A percentile compares a stretch with the other conserved stretches of the same genome.
Evolutionary conservation across 2,797 vertebrate species (phyloP).

Genomic region (Paguma larvata): DNA sequence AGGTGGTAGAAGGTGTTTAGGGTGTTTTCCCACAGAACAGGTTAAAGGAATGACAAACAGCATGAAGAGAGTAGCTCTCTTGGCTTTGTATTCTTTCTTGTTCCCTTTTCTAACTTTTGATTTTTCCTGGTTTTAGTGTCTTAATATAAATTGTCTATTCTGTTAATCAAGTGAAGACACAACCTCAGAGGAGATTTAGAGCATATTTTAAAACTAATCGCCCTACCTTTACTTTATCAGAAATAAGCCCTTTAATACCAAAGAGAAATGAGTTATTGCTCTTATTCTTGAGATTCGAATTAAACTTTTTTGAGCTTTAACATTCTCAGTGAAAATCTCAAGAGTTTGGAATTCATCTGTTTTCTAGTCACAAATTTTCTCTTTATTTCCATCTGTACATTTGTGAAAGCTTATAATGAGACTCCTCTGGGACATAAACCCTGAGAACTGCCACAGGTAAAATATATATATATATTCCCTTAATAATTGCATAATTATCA

Average conservation of each 20-base stretch:
- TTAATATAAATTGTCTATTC: background rate
- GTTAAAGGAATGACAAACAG: background rate
- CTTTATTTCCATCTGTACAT: background rate
- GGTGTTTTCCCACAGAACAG: background rate
- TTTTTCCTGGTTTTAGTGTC: background rate
- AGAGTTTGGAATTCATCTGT: conserved; percentile 20
- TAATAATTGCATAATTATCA: background rate
- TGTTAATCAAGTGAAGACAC: background rate
- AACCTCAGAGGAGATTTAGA: conserved; percentile 9
- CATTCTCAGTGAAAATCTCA: background rate
- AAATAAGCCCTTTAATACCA: conserved; percentile 41
- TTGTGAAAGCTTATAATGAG: background rate
- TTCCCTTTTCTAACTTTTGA: background rate
- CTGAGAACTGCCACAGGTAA: background rate
- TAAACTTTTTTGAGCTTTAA: conserved; percentile 3
- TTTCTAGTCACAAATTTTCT: background rate
- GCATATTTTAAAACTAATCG: background rate
- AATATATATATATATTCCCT: background rate
- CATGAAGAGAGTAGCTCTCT: background rate
- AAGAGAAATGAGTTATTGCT: conserved; percentile 13
- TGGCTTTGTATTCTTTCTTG: conserved; percentile 4
- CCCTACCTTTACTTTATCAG: background rate
- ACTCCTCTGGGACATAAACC: background rate
- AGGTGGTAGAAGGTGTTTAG: background rate
- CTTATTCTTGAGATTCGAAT: conserved; percentile 38